Evolutionary conservation across 2,113 vertebrate species (phyloP).

Genomic region (Hippolais icterina): DNA sequence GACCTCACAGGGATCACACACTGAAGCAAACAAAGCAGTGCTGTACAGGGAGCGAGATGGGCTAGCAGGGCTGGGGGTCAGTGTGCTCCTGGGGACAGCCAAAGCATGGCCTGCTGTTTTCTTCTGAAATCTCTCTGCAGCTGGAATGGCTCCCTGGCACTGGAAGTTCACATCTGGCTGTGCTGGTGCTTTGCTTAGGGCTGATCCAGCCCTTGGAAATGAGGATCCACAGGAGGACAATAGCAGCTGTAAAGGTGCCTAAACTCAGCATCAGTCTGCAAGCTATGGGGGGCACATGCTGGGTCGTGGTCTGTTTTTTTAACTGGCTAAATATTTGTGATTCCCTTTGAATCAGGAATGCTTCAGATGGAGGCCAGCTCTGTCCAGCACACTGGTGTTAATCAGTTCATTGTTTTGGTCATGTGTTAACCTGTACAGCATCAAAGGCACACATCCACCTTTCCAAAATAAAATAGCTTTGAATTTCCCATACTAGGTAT

Average conservation of each 20-base stretch:
- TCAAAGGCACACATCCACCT: not conserved
- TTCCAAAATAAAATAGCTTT: not conserved
- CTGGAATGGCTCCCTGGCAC: not conserved
- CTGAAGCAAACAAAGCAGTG: not conserved
- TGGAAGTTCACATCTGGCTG: not conserved
- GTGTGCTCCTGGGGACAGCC: not conserved
- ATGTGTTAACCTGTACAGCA: not conserved
- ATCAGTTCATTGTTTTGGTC: not conserved
- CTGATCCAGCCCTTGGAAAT: not conserved
- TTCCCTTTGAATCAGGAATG: not conserved
- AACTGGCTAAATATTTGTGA: not conserved
- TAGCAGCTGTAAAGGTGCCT: not conserved
- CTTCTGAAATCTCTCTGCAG: not conserved
- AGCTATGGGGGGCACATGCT: not conserved
- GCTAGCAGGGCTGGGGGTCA: not conserved
- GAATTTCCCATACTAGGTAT: not conserved
- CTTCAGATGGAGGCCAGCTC: not conserved
- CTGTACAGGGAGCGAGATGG: fast-evolving
- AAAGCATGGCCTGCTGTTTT: not conserved
- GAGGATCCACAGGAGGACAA: not conserved
- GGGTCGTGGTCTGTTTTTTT: not conserved
- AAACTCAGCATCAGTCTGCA: not conserved
- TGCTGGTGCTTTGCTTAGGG: not conserved
- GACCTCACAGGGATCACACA: not conserved
- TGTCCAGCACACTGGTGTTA: not conserved